Percentiles rank a stretch among this genome's conserved stretches.
Conservation (phyloP, 2,797 vertebrate species). For the Ciconia nigra region DNA sequence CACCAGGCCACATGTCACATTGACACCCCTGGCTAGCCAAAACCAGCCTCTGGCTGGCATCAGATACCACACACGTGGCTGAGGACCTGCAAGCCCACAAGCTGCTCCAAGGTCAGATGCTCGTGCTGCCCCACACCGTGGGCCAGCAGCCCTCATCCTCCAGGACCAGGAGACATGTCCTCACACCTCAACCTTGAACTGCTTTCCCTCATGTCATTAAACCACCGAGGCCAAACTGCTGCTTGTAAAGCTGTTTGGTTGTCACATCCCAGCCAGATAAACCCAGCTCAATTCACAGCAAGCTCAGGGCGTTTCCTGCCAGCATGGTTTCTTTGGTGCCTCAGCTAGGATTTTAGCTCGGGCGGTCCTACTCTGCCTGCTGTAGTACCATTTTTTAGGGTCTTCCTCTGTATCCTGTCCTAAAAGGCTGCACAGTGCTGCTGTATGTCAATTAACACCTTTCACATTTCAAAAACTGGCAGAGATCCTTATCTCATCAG, state of each 20-base stretch:
- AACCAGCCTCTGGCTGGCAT: background rate
- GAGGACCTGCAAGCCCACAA: background rate
- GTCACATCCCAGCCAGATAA: background rate
- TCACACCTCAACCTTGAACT: background rate
- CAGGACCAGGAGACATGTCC: fast-evolving
- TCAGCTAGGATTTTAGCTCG: background rate
- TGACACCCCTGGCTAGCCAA: background rate
- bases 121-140: fast-evolving
- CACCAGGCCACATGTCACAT: background rate
- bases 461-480: background rate
- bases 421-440: background rate
- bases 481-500: background rate
- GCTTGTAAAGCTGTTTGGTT: background rate
- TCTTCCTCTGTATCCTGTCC: background rate
- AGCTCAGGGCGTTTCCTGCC: background rate
- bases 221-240: background rate
- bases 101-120: background rate
- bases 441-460: background rate
- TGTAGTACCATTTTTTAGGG: background rate
- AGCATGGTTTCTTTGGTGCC: background rate
- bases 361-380: background rate
- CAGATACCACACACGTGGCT: background rate
- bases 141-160: background rate
- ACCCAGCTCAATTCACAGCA: background rate
- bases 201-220: background rate